Percentiles rank a stretch among this genome's conserved stretches.
These are phyloP conservation scores for Nomada fabriciana DNA, from an alignment of 2,888 invertebrate genomes.

Conservation along the genomic window DNA sequence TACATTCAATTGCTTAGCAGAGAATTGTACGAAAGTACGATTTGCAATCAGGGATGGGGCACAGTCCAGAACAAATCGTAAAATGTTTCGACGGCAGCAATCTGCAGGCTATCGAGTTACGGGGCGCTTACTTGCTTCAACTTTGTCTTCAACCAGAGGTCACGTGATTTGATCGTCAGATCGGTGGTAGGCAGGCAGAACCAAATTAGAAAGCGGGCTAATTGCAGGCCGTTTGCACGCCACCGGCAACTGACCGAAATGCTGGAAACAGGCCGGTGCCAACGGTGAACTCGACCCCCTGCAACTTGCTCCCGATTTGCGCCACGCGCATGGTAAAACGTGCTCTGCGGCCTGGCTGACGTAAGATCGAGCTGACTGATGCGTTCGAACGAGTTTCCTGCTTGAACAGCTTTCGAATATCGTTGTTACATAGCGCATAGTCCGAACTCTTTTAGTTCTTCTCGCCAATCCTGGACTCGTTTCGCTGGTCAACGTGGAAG, in stretches of 20 bases:
- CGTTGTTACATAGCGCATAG: no score
- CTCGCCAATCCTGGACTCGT: no score
- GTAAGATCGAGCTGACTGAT: neutral
- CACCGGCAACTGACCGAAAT: slow-evolving; percentile 77
- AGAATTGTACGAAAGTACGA: no score
- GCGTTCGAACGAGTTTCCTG: neutral
- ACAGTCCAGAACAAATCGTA: slow-evolving; percentile 30
- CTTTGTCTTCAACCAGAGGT: slow-evolving; percentile 71
- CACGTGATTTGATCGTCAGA: slow-evolving; percentile 81
- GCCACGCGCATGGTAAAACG: slow-evolving; percentile 36
- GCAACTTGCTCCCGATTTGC: slow-evolving; percentile 57
- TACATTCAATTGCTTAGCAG: no score
- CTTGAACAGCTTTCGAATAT: neutral
- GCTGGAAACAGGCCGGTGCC: slow-evolving; percentile 62
- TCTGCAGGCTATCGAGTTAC: slow-evolving; percentile 54
- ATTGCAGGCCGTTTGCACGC: slow-evolving; percentile 81
- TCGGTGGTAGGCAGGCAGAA: slow-evolving; percentile 73
- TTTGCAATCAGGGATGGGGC: no score
- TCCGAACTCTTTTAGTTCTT: no score
- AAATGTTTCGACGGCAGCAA: slow-evolving; percentile 9
- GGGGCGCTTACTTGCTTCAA: slow-evolving; percentile 60
- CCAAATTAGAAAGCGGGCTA: slow-evolving; percentile 81
- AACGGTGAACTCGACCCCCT: slow-evolving; percentile 32
- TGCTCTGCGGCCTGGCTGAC: slow-evolving; percentile 2
- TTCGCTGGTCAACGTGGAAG: no score